A percentile compares a stretch with the other conserved stretches of the same genome.
These are phyloP conservation scores for Frieseomelitta varia DNA, from an alignment of 1,140 invertebrate genomes.

Conservation along the genomic window DNA sequence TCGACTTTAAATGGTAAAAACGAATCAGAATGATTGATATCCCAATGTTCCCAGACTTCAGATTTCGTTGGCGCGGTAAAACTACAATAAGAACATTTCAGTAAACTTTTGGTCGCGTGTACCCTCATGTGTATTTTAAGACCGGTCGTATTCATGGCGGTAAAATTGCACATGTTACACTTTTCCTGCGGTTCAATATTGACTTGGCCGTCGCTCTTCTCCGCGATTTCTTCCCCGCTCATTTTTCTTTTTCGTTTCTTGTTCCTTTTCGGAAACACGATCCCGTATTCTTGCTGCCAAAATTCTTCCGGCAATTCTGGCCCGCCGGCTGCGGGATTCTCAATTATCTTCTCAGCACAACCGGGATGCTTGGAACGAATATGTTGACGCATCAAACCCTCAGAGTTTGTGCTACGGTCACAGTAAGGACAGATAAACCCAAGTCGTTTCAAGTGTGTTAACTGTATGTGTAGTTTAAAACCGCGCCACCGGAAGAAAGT, in stretches of 20 bases:
- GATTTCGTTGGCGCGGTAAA: slow-evolving; percentile 62
- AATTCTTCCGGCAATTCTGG: slow-evolving; percentile 74
- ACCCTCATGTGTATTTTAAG: slow-evolving; percentile 73
- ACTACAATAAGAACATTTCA: slow-evolving; percentile 75
- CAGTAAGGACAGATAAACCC: slow-evolving; percentile 78
- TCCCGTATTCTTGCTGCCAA: slow-evolving; percentile 78
- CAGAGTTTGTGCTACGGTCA: slow-evolving; percentile 74
- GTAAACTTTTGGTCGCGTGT: slow-evolving; percentile 59
- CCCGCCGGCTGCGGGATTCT: slow-evolving; percentile 63
- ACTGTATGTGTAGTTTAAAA: slow-evolving; percentile 78
- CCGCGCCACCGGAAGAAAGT: slow-evolving; percentile 72
- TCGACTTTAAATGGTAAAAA: slow-evolving; percentile 62
- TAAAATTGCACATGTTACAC: slow-evolving; percentile 73
- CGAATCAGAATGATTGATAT: slow-evolving; percentile 69
- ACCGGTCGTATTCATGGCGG: slow-evolving; percentile 68
- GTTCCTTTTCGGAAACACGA: slow-evolving; percentile 58
- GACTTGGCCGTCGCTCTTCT: not conserved
- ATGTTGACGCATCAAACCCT: slow-evolving; percentile 72
- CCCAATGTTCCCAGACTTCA: slow-evolving; percentile 74
- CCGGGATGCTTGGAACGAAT: slow-evolving; percentile 71
- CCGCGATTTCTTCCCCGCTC: slow-evolving; percentile 27
- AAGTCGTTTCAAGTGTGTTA: slow-evolving; percentile 76
- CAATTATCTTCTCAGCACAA: slow-evolving; percentile 62
- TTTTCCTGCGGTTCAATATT: slow-evolving; percentile 36
- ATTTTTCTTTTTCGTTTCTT: slow-evolving; percentile 52